phyloP scores from a whole-genome alignment of 2,113 vertebrate genomes.

The Epinephelus moara region DNA sequence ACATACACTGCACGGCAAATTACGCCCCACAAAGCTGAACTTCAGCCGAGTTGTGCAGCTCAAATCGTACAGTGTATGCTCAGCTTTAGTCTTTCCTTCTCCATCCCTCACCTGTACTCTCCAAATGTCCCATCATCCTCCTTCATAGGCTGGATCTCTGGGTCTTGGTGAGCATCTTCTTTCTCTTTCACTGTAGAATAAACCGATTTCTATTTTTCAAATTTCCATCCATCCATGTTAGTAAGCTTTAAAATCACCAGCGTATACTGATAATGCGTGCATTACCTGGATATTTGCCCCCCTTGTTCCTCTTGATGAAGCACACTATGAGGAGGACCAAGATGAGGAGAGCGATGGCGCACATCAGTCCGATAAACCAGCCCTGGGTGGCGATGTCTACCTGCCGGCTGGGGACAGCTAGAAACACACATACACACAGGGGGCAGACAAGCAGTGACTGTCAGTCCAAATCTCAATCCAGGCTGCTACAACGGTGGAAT shows the following conservation, averaged over 20 bases:
- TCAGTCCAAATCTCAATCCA: not conserved
- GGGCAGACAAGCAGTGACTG: constrained; percentile 17
- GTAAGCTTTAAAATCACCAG: not conserved
- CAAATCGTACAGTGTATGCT: no score
- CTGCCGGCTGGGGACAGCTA: constrained; percentile 93
- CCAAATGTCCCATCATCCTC: constrained; percentile 98
- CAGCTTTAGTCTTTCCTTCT: not conserved
- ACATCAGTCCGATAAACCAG: constrained; percentile 99
- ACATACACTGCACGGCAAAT: no score
- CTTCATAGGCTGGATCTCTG: constrained; percentile 98
- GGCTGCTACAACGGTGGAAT: constrained; percentile 3
- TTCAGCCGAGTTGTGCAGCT: no score
- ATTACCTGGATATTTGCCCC: constrained; percentile 98
- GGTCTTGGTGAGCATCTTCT: constrained; percentile 97
- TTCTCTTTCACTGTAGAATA: constrained; percentile 95
- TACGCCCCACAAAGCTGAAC: no score
- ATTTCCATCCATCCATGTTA: not conserved
- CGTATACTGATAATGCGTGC: not conserved
- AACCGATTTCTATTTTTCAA: not conserved
- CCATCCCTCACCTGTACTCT: constrained; percentile 93
- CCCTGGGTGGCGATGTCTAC: constrained; percentile 98
- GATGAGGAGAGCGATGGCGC: constrained; percentile 96
- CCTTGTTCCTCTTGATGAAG: constrained; percentile 98
- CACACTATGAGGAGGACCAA: constrained; percentile 96
- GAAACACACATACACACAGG: constrained; percentile 24